phyloP scores from a whole-genome alignment of 1,140 invertebrate genomes.

The Drosophila insularis region DNA sequence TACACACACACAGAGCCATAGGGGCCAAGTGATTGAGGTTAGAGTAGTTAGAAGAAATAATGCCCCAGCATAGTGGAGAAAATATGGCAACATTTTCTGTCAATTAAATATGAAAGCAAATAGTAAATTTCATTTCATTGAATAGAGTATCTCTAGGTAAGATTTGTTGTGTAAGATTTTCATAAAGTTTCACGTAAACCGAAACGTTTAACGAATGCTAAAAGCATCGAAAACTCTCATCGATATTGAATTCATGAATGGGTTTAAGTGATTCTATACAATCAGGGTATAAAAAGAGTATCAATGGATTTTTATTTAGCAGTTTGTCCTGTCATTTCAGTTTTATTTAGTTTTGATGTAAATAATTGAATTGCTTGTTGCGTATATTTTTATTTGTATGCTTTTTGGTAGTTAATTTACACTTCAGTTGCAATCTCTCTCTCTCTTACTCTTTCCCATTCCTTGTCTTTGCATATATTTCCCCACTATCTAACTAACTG shows the following conservation, averaged over 20 bases:
- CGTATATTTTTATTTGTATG: conserved; percentile 28
- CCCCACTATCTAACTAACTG: conserved; percentile 1
- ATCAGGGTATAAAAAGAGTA: too few species aligned
- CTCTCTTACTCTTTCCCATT: background rate
- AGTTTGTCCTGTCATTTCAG: too few species aligned
- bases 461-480: conserved; percentile 3
- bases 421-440: conserved; percentile 17
- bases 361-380: conserved; percentile 31
- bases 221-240: too few species aligned
- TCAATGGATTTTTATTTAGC: too few species aligned
- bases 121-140: conserved; percentile 39
- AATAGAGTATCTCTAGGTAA: too few species aligned
- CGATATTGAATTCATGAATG: too few species aligned
- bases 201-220: too few species aligned
- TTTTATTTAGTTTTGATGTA: background rate
- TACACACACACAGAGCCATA: background rate
- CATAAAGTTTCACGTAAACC: too few species aligned
- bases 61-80: background rate
- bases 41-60: conserved; percentile 7
- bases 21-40: conserved; percentile 10
- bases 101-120: conserved; percentile 12
- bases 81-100: conserved; percentile 11
- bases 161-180: too few species aligned
- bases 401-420: conserved; percentile 13
- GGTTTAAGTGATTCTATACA: too few species aligned